phyloP scores from a whole-genome alignment of 2,888 invertebrate species.

The Acanthosepion esculentum region DNA sequence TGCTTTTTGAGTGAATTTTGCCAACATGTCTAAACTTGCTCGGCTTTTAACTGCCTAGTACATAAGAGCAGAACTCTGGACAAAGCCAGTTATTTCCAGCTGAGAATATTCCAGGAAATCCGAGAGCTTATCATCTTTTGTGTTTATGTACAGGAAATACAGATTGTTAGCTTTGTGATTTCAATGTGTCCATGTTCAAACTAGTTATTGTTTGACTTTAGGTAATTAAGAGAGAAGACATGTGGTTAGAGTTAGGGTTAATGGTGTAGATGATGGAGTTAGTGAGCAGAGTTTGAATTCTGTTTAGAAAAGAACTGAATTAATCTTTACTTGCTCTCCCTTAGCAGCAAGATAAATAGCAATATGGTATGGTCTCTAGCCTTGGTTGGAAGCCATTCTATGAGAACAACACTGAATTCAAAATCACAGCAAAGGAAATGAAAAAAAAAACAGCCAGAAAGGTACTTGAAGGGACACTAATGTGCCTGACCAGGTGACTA shows the following conservation, averaged over 20 bases:
- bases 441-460: too few relatives aligned
- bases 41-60: background rate
- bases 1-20: background rate
- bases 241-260: too few relatives aligned
- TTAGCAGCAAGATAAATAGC: too few relatives aligned
- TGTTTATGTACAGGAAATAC: background rate
- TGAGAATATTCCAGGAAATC: constrained; percentile 4
- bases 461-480: too few relatives aligned
- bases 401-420: too few relatives aligned
- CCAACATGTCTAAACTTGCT: background rate
- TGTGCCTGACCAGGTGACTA: too few relatives aligned
- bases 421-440: too few relatives aligned
- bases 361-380: too few relatives aligned
- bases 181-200: background rate
- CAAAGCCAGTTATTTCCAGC: background rate
- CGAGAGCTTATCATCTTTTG: background rate
- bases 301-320: too few relatives aligned
- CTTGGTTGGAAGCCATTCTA: too few relatives aligned
- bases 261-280: background rate
- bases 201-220: background rate
- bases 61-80: background rate
- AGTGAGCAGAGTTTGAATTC: background rate
- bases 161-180: background rate
- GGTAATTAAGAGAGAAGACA: background rate
- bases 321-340: too few relatives aligned